Conservation (phyloP, 2,888 invertebrate genomes). For the Netelia fuscicornis region DNA sequence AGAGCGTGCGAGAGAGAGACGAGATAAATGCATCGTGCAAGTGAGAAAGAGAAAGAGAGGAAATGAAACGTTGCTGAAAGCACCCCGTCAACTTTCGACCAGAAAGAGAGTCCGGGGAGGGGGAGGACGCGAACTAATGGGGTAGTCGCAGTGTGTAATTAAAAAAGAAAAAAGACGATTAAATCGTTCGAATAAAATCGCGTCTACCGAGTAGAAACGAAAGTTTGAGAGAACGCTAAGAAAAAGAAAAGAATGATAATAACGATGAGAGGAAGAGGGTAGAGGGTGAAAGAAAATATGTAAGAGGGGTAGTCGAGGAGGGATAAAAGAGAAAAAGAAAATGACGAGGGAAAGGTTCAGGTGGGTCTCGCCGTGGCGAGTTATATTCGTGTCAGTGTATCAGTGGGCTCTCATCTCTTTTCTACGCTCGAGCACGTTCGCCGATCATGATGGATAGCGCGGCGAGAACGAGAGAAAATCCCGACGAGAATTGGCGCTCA, state of each 20-base stretch:
- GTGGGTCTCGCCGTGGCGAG: not conserved
- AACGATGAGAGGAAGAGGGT: slow-evolving; percentile 63
- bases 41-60: slow-evolving; percentile 27
- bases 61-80: slow-evolving; percentile 54
- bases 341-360: slow-evolving; percentile 61
- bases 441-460: slow-evolving; percentile 74
- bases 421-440: slow-evolving; percentile 56
- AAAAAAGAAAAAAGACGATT: slow-evolving; percentile 39
- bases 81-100: not conserved
- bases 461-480: slow-evolving; percentile 13
- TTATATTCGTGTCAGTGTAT: slow-evolving; percentile 75
- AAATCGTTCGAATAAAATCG: slow-evolving; percentile 30
- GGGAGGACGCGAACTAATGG: slow-evolving; percentile 35
- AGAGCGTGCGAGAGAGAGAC: slow-evolving; percentile 25
- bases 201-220: not conserved
- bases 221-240: slow-evolving; percentile 55
- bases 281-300: slow-evolving; percentile 4
- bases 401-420: slow-evolving; percentile 72
- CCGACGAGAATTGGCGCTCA: slow-evolving; percentile 21
- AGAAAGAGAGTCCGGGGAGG: not conserved
- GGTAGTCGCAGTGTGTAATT: slow-evolving; percentile 30
- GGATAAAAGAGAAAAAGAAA: slow-evolving; percentile 64
- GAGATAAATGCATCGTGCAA: slow-evolving; percentile 38
- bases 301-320: slow-evolving; percentile 52
- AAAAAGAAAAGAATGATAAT: slow-evolving; percentile 27